These are phyloP conservation scores for Acanthis flammea DNA, from an alignment of 2,797 vertebrate species.

Conservation along the genomic window DNA sequence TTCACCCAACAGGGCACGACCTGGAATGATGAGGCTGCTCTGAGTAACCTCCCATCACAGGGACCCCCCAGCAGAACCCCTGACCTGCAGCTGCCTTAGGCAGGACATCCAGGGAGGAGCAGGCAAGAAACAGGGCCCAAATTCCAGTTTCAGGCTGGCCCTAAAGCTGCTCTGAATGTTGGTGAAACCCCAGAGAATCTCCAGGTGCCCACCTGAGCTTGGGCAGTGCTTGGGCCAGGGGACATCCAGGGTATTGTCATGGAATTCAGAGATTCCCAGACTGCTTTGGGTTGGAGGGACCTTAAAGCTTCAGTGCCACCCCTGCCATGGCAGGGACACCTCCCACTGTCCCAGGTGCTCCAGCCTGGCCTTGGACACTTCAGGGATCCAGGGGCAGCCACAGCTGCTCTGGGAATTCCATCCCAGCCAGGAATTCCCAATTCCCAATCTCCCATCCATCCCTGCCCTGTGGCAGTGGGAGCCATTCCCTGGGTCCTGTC, in stretches of 20 bases:
- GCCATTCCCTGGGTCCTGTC: background rate
- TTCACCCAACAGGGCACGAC: accelerated
- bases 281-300: background rate
- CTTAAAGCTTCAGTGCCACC: background rate
- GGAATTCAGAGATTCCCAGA: background rate
- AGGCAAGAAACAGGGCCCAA: background rate
- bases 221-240: background rate
- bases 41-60: background rate
- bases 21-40: background rate
- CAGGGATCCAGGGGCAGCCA: background rate
- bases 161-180: background rate
- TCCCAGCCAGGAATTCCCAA: background rate
- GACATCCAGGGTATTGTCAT: accelerated
- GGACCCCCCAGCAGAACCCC: background rate
- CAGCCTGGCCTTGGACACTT: background rate
- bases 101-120: accelerated
- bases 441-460: accelerated
- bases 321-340: background rate
- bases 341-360: accelerated
- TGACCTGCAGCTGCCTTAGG: accelerated
- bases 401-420: background rate
- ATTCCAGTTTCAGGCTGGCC: accelerated
- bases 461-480: background rate
- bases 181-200: background rate
- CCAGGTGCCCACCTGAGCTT: accelerated